Evolutionary conservation across 2,888 invertebrate species (phyloP), one percentile per base, ranked within the genome.

Genomic region (Acrobasis repandana): DNA sequence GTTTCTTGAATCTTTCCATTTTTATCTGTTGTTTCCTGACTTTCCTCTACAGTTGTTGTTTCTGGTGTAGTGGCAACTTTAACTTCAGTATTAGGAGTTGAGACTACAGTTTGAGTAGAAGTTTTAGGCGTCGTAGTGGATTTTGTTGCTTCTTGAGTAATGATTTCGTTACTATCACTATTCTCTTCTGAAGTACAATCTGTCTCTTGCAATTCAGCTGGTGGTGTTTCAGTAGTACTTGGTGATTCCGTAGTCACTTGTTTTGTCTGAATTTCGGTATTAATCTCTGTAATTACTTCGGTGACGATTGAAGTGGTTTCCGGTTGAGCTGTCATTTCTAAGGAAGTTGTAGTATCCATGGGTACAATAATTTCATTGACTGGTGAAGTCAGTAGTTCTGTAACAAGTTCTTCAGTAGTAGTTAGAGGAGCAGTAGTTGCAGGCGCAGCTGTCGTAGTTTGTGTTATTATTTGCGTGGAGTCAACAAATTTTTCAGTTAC

Each of bases 91-190:
- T 28, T 28, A 28, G 28, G 28, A 28, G 28, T 28, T 28, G 28
- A 6, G 28, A 28, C 28, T 28, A 68, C 63, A n/a, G 64, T 63
- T 58, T 67, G 65, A 20, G 66, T 64, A 28, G 71, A 71, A 11
- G 64, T 60, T 56, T 63, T 65, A n/a, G 67, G 68, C 9, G 69
- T 71, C 5, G 72, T 71, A 52, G 66, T 64, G 20, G 67, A 70
- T 56, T 73, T 70, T 14, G 63, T 72, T 8, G 68, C 67, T 60
- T 63, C 65, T 63, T 82, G 74, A 60, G 74, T 76, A 60, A 86
- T 83, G 1, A 87, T 83, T 69, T 90, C 90, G 61, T 89, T 89
- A 58, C 87, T 88, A 10, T 80, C 80, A 61, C 85, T 90, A 61
- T 84, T 90, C 64, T 86, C 85, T 70, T 86, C 85, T 16, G 85